These are phyloP conservation scores for Drepanosiphum platanoidis DNA, from an alignment of 2,888 invertebrate species.

Conservation along the genomic window DNA sequence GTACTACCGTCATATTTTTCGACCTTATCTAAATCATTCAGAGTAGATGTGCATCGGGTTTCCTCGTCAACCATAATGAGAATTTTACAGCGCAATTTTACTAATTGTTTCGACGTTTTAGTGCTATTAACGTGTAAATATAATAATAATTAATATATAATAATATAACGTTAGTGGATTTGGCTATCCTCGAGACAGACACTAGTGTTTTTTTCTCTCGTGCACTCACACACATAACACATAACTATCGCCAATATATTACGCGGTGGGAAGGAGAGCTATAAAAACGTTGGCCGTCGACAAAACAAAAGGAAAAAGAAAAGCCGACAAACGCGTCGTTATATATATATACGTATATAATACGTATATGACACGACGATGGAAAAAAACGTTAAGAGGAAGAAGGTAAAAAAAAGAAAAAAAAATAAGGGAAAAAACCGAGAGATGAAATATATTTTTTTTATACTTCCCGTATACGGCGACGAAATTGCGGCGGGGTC, in stretches of 20 bases:
- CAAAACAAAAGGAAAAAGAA: neutral
- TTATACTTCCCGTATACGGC: neutral
- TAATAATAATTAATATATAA: no score
- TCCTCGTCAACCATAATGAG: no score
- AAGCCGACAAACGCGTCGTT: neutral
- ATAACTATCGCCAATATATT: neutral
- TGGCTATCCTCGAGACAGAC: neutral
- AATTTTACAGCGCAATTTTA: no score
- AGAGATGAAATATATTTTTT: neutral
- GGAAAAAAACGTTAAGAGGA: neutral
- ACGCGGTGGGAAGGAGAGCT: neutral
- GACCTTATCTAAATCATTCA: no score
- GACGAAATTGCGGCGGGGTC: constrained; percentile 28
- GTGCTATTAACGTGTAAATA: no score
- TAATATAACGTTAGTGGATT: no score
- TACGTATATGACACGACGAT: neutral
- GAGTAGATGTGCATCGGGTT: no score
- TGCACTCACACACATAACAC: neutral
- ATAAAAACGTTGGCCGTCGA: neutral
- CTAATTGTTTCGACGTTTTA: no score
- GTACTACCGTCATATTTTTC: no score
- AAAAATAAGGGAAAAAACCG: neutral
- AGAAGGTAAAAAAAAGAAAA: neutral
- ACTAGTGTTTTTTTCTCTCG: neutral
- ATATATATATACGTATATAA: neutral